Evolutionary conservation across 2,113 vertebrate species (phyloP).

Genomic region (Hemiscyllium ocellatum): DNA sequence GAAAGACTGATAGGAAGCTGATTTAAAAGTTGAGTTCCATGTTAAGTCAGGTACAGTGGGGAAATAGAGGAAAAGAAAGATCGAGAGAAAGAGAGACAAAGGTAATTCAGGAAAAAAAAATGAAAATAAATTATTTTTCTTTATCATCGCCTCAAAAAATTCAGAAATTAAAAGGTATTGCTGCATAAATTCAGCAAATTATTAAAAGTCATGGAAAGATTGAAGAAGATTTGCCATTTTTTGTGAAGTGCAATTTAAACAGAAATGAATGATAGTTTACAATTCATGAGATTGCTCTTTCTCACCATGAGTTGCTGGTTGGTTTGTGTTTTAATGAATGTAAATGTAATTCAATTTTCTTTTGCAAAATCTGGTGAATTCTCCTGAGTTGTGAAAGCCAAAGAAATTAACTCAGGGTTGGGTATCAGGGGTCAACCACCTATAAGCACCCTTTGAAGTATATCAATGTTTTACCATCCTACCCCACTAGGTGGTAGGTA

Average conservation of each 20-base stretch:
- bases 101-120: neutral
- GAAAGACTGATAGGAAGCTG: neutral
- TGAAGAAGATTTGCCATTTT: too few species aligned
- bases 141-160: neutral
- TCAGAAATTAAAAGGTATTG: neutral
- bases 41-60: neutral
- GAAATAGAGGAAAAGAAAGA: neutral
- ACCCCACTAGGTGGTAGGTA: constrained; percentile 29
- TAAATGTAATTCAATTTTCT: neutral
- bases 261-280: neutral
- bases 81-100: neutral
- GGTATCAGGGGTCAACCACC: neutral
- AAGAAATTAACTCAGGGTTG: neutral
- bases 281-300: neutral
- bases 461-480: neutral
- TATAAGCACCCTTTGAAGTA: neutral
- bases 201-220: neutral
- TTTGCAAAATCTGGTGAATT: neutral
- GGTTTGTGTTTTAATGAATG: neutral
- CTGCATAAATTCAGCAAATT: neutral
- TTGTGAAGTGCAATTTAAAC: neutral
- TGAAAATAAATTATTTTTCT: neutral
- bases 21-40: neutral
- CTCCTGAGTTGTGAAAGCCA: neutral
- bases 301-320: neutral